phyloP scores from a whole-genome alignment of 2,888 invertebrate species.

The Podabrus alpinus region DNA sequence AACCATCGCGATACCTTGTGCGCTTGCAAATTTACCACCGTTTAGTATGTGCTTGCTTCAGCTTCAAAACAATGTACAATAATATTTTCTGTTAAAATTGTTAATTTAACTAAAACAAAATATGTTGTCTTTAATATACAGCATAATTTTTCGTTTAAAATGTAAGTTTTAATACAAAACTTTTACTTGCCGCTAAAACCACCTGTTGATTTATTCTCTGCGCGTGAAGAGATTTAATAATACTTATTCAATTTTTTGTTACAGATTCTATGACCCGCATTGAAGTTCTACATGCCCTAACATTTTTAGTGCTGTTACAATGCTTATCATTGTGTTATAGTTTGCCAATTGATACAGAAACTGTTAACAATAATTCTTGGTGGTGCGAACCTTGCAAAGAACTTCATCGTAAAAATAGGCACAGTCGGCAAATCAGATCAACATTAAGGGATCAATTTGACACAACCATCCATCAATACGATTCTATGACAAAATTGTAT shows the following conservation, averaged over 20 bases:
- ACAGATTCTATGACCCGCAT: constrained; percentile 16
- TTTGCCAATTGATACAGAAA: constrained; percentile 8
- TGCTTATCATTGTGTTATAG: constrained; percentile 6
- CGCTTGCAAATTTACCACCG: constrained; percentile 38
- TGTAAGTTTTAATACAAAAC: not conserved
- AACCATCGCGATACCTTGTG: constrained; percentile 44
- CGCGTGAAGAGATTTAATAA: not conserved
- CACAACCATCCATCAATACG: constrained; percentile 4
- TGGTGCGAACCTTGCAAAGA: constrained; percentile 25
- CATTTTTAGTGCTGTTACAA: constrained; percentile 1
- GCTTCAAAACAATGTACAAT: not conserved
- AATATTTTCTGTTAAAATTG: not conserved
- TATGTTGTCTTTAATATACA: not conserved
- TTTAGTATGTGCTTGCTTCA: not conserved
- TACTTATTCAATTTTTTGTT: constrained; percentile 1
- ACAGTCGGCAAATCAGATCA: constrained; percentile 16
- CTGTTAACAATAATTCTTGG: constrained; percentile 9
- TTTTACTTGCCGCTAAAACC: constrained; percentile 7
- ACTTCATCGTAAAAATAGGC: constrained; percentile 14
- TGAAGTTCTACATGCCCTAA: constrained; percentile 7
- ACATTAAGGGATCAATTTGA: constrained; percentile 13
- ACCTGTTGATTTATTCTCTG: constrained; percentile 19
- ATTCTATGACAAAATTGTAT: constrained; percentile 4
- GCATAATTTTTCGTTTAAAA: not conserved
- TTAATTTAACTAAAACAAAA: not conserved